Evolutionary conservation across 2,888 invertebrate species (phyloP).

Genomic region (Agrochola circellaris): DNA sequence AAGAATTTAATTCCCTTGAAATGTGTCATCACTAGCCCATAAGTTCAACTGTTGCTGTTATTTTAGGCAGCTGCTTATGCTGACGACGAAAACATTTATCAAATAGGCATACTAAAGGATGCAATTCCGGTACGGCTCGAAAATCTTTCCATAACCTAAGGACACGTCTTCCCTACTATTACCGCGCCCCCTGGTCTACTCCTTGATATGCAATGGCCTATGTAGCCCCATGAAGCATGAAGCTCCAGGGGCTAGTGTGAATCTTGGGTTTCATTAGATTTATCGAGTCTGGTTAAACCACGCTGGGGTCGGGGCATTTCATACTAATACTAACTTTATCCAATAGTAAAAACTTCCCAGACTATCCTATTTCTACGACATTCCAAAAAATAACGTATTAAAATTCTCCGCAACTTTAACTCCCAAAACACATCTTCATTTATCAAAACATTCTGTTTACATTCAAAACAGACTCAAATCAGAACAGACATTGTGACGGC

Average conservation of each 20-base stretch:
- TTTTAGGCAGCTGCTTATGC: neutral
- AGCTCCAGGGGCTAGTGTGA: no score
- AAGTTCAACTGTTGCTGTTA: neutral
- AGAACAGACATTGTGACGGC: conserved; percentile 2
- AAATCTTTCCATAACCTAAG: no score
- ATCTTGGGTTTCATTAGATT: no score
- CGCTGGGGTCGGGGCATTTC: no score
- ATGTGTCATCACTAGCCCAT: neutral
- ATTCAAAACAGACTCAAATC: conserved; percentile 25
- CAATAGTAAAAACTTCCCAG: neutral
- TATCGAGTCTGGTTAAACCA: no score
- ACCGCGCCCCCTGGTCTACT: no score
- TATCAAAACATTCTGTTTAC: neutral
- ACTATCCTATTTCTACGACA: neutral
- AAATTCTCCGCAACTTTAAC: neutral
- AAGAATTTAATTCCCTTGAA: neutral
- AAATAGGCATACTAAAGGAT: neutral
- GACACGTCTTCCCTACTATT: no score
- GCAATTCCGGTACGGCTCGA: no score
- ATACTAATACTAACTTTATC: neutral
- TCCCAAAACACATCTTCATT: neutral
- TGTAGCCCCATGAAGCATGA: no score
- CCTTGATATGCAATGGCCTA: no score
- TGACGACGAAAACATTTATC: neutral
- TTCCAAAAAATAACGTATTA: neutral